Conservation (phyloP, 2,888 invertebrate genomes). For the Micoletzkya japonica region DNA sequence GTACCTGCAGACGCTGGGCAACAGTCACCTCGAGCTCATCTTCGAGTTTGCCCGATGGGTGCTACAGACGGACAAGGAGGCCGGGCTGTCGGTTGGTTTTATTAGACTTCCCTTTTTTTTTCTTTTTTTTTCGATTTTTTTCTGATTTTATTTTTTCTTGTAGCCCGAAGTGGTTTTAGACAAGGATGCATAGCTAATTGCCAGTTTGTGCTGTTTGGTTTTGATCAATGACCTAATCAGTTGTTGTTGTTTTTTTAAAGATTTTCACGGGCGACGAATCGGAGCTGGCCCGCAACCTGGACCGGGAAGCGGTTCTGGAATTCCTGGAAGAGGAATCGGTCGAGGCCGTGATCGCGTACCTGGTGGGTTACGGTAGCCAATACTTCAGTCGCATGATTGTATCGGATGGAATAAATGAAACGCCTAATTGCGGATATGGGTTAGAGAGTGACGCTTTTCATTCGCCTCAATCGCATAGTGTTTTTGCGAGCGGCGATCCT, state of each 20-base stretch:
- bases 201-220: too few species aligned
- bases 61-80: slow-evolving; percentile 77
- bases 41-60: slow-evolving; percentile 94
- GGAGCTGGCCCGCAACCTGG: slow-evolving; percentile 84
- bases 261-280: slow-evolving; percentile 80
- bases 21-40: slow-evolving; percentile 82
- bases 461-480: too few species aligned
- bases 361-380: too few species aligned
- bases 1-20: slow-evolving; percentile 80
- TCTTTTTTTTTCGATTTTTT: background rate
- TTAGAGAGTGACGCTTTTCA: too few species aligned
- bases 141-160: background rate
- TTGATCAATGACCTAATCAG: too few species aligned
- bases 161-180: background rate
- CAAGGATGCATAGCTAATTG: background rate
- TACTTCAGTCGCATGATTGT: too few species aligned
- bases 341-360: slow-evolving; percentile 82
- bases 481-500: too few species aligned
- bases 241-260: slow-evolving; percentile 62
- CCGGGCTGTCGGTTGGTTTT: background rate
- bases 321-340: slow-evolving; percentile 81
- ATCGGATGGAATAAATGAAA: too few species aligned
- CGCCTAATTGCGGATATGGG: too few species aligned
- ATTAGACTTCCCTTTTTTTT: background rate
- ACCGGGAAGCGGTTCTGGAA: slow-evolving; percentile 84